Evolutionary conservation across 2,113 vertebrate genomes (phyloP), one percentile per base, ranked within the genome.

Genomic region (Perca flavescens): DNA sequence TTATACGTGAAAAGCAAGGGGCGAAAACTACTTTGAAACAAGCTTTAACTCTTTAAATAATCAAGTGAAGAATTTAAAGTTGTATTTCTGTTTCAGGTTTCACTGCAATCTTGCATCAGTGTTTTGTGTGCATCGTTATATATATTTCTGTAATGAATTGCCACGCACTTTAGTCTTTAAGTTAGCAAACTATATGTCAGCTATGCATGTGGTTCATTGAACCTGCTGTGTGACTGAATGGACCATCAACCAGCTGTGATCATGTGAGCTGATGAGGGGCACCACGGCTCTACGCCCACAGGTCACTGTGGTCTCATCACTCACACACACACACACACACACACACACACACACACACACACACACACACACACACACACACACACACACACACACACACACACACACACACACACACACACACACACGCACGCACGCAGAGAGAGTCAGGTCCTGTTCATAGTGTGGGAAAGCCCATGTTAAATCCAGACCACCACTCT

Each of bases 381-480:
- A 40, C 9, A 40, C 40, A 40, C 36, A 40, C 36, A 40, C 36
- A 40, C 36, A 40, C 36, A 9, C 36, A 40, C 34, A 36, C 34
- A 36, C 34, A 36, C n/a, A n/a, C n/a, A n/a, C n/a, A n/a, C n/a
- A n/a, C n/a, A n/a, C n/a, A n/a, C n/a, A n/a, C n/a, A n/a, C n/a
- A n/a, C n/a, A n/a, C n/a, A n/a, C n/a, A n/a, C n/a, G n/a, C n/a
- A n/a, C n/a, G n/a, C n/a, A n/a, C 34, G 6, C 5, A 34, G 34
- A 34, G 34, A 34, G 34, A 34, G 34, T 34, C 84, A 72, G 53
- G 68, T 78, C 80, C 78, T 84, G 88, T 89, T 85, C 82, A 79
- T 40, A 93, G 88, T 94, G 94, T 94, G 94, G 89, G 94, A 95
- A 94, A 88, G 61, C 69, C 54, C 65, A 8, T 58, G 66, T 76